phyloP scores from a whole-genome alignment of 2,797 vertebrate genomes.

The Cossypha polioptera region DNA sequence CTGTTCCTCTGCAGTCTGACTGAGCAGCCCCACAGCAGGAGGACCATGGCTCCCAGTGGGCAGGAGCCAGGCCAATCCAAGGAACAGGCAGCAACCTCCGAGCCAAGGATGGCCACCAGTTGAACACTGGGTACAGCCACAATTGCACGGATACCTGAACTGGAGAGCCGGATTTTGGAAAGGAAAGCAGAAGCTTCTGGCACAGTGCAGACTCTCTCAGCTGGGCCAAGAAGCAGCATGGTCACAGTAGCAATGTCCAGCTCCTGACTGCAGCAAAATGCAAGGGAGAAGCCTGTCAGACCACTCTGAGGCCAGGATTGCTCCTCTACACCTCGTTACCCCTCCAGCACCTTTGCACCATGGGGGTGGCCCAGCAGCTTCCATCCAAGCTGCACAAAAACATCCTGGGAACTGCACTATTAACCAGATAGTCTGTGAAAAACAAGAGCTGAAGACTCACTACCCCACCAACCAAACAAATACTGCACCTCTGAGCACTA shows the following conservation, averaged over 20 bases:
- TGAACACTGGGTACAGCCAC: rapidly evolving
- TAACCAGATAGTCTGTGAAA: background rate
- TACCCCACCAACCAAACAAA: background rate
- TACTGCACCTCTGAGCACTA: background rate
- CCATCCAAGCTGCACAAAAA: background rate
- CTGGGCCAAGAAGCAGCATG: background rate
- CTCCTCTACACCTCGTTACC: rapidly evolving
- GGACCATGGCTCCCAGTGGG: rapidly evolving
- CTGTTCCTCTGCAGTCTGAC: background rate
- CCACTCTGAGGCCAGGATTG: background rate
- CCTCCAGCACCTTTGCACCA: background rate
- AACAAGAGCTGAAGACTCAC: background rate
- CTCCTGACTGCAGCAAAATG: background rate
- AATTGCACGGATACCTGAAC: rapidly evolving
- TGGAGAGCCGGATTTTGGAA: background rate
- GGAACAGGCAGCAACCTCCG: background rate
- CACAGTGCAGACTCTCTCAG: background rate
- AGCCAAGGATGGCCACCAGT: background rate
- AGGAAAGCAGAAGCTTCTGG: background rate
- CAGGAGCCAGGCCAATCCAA: rapidly evolving
- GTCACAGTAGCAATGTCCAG: background rate
- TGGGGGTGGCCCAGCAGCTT: background rate
- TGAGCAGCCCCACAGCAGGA: background rate
- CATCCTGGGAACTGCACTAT: background rate
- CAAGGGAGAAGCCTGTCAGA: background rate